Base-by-base conservation (phyloP, 2,888 invertebrate species). In the Parnassius orleans region DNA sequence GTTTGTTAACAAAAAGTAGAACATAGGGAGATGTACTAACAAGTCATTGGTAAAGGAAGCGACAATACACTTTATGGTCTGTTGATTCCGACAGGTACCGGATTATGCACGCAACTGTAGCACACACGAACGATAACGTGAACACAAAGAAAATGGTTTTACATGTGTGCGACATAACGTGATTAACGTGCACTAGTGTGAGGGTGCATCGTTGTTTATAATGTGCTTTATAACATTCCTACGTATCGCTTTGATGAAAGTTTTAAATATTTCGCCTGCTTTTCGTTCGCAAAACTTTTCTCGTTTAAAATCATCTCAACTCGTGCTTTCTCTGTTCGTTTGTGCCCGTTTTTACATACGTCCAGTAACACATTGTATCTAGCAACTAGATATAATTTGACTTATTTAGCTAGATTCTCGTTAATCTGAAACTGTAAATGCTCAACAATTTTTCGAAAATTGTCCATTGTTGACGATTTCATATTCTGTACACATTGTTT, bases 11-110 rank as follows among this genome's bases (percentile, higher is more conserved):
- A 33, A 33, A 33, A 33, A 33, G 33, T 33, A 33, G 5, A 33
- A 33, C 33, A 33, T 24, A 24, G 33, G 7, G 33, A 48, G 48
- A n/a, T 48, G 2, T 52, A 66, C 66, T 60, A 68, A 65, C 66
- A 73, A 72, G 73, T 76, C 74, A 75, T 77, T 78, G 77, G 77
- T 74, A 76, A 70, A 74, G 80, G 77, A 73, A 71, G 73, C 72
- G 75, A 86, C 82, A 84, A 83, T 85, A 71, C 72, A 75, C 83
- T 77, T 62, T 74, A 84, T 72, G 87, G 81, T 86, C 82, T 75
- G 86, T 76, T 81, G 87, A 75, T 71, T 80, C 66, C 68, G 73
- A 75, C 83, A 82, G 80, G 81, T 80, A 80, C 68, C 64, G 48
- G 53, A 66, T 61, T 53, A 33, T 57, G 43, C 57, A 51, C 46